A percentile compares a stretch with the other conserved stretches of the same genome.
phyloP scores from a whole-genome alignment of 2,113 vertebrate species.

The Trinectes maculatus region DNA sequence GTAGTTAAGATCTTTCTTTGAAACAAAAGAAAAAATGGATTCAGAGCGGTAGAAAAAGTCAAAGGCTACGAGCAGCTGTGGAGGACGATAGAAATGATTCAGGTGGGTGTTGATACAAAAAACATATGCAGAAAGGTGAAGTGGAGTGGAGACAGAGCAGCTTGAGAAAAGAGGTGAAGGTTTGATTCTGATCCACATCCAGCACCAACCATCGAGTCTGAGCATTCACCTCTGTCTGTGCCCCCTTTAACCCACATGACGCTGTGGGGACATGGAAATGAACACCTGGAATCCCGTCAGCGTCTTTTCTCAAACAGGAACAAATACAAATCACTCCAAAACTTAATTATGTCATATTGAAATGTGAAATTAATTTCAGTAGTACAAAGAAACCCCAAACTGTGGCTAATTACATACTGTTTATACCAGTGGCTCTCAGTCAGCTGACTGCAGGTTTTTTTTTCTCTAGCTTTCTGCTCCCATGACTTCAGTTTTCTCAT shows the following conservation, averaged over 20 bases:
- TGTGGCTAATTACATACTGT: conserved; percentile 72
- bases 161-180: conserved; percentile 60
- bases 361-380: conserved; percentile 80
- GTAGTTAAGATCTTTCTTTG: conserved; percentile 55
- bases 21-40: conserved; percentile 75
- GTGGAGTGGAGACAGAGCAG: conserved; percentile 43
- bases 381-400: conserved; percentile 73
- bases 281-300: conserved; percentile 77
- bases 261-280: conserved; percentile 72
- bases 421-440: conserved; percentile 68
- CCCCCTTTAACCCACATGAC: conserved; percentile 47
- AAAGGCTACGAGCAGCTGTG: conserved; percentile 64
- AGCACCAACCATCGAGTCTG: conserved; percentile 23
- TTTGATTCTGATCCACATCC: conserved; percentile 56
- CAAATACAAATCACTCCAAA: conserved; percentile 69
- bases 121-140: conserved; percentile 6
- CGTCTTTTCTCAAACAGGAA: conserved; percentile 56
- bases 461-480: conserved; percentile 27
- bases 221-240: conserved; percentile 40
- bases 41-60: conserved; percentile 58
- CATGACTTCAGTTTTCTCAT: conserved; percentile 52
- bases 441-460: conserved; percentile 72
- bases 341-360: conserved; percentile 72
- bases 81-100: conserved; percentile 60
- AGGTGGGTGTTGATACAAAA: conserved; percentile 56